These are phyloP conservation scores for Strongylocentrotus purpuratus DNA, from an alignment of 35 echinoderm and acorn worm genomes.

Conservation along the genomic window DNA sequence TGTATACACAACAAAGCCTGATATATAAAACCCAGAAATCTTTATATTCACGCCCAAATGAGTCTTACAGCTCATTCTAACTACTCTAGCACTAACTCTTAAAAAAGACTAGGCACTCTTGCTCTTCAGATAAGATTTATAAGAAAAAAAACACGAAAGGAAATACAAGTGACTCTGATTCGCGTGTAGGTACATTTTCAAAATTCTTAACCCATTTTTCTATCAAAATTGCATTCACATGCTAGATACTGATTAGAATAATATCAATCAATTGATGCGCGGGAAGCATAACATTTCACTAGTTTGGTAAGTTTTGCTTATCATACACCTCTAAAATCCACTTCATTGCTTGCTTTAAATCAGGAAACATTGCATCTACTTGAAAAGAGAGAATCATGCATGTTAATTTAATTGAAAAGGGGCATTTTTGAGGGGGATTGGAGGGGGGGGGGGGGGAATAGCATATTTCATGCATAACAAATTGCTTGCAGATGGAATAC, in stretches of 20 bases:
- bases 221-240: not conserved
- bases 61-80: not conserved
- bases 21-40: constrained; percentile 7
- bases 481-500: not conserved
- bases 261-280: not conserved
- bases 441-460: not conserved
- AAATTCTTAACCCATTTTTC: not conserved
- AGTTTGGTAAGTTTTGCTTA: not conserved
- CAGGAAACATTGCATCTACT: not conserved
- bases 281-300: not conserved
- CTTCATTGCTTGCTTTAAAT: not conserved
- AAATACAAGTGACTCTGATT: not conserved
- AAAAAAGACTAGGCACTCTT: not conserved
- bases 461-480: not conserved
- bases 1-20: constrained; percentile 14
- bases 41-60: constrained; percentile 3
- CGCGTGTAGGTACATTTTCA: not conserved
- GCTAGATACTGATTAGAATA: not conserved
- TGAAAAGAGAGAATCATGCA: not conserved
- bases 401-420: not conserved
- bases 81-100: not conserved
- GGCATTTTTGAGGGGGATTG: too few relatives aligned
- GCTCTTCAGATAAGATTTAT: not conserved
- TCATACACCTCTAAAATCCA: not conserved
- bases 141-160: not conserved